These are phyloP conservation scores for Spongilla lacustris DNA, from an alignment of 37 sponge, comb jelly and placozoan genomes.

Conservation along the genomic window DNA sequence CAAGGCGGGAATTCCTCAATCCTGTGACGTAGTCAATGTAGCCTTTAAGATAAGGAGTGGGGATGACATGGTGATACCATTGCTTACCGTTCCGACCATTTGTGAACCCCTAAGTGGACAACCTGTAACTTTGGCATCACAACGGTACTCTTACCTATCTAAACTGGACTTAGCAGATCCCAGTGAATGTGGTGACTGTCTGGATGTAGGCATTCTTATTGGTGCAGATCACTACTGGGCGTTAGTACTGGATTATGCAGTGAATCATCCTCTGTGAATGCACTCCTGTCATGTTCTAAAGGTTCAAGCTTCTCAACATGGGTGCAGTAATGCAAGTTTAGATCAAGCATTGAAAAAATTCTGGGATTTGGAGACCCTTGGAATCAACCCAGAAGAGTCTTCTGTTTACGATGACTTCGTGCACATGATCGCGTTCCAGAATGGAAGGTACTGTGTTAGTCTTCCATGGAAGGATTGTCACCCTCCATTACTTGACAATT, in stretches of 20 bases:
- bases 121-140: slow-evolving; percentile 4
- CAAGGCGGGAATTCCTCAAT: background rate
- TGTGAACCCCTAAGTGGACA: slow-evolving; percentile 53
- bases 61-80: background rate
- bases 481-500: slow-evolving; percentile 49
- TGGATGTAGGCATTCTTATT: too few species aligned
- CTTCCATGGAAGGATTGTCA: slow-evolving; percentile 48
- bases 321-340: background rate
- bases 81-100: slow-evolving; percentile 32
- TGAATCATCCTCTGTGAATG: slow-evolving; percentile 9
- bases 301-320: slow-evolving; percentile 11
- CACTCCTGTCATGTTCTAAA: slow-evolving; percentile 11
- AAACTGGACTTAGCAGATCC: slow-evolving; percentile 48
- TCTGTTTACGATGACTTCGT: slow-evolving; percentile 34
- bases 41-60: slow-evolving; percentile 7
- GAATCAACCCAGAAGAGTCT: slow-evolving; percentile 21
- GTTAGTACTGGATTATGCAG: slow-evolving; percentile 10
- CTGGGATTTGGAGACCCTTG: slow-evolving; percentile 59
- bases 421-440: background rate
- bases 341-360: slow-evolving; percentile 19
- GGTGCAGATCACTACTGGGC: slow-evolving; percentile 52
- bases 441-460: slow-evolving; percentile 26
- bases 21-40: slow-evolving; percentile 14
- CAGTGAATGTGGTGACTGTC: background rate
- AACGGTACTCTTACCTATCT: slow-evolving; percentile 7